These are phyloP conservation scores for Apis mellifera DNA, from an alignment of 1,140 invertebrate genomes.

Conservation along the genomic window DNA sequence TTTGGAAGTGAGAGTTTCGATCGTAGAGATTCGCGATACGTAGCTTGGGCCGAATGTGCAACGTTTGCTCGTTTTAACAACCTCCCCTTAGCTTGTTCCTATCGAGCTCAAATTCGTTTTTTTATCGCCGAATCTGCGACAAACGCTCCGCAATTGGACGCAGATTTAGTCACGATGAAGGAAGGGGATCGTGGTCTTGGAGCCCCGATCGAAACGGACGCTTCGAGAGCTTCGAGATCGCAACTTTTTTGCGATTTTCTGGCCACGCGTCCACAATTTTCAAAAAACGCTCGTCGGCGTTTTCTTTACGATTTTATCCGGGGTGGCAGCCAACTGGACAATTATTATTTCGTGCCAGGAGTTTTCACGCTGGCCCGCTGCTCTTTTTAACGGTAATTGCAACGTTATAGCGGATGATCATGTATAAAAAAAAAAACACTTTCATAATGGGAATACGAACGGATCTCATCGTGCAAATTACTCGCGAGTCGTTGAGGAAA, in stretches of 20 bases:
- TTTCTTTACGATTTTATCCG: not conserved
- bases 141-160: constrained; percentile 16
- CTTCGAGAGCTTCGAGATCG: not conserved
- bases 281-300: not conserved
- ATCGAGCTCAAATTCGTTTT: constrained; percentile 34
- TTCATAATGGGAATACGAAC: not conserved
- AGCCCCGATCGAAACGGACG: not conserved
- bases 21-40: not conserved
- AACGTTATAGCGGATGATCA: not conserved
- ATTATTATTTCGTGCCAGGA: not conserved
- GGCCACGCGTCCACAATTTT: not conserved
- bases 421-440: not conserved
- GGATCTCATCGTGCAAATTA: constrained; percentile 21
- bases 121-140: constrained; percentile 39
- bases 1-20: constrained; percentile 26
- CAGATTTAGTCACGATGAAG: not conserved
- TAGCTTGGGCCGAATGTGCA: not conserved
- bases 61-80: not conserved
- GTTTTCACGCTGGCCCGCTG: not conserved
- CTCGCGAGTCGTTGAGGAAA: constrained; percentile 15
- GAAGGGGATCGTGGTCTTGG: not conserved
- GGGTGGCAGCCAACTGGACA: not conserved
- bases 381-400: not conserved
- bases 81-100: constrained; percentile 40
- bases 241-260: not conserved